Evolutionary conservation across 1,140 invertebrate genomes (phyloP), one percentile per base, ranked within the genome.

Genomic region (Meteorus sp.): DNA sequence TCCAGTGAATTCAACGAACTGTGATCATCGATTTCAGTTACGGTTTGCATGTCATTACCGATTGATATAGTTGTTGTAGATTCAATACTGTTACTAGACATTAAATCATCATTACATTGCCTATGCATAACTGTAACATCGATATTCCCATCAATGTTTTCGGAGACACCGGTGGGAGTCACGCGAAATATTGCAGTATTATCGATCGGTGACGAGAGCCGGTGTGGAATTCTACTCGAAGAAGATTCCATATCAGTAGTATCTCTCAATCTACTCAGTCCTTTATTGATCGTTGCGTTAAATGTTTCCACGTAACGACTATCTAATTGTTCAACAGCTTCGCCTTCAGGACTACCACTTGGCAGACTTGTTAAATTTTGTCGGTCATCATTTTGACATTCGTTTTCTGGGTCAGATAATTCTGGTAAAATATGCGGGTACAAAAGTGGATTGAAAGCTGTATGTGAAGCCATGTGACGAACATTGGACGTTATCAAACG

Each of bases 351-450:
- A 17, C 65, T 69, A 5, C 23, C 11, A n/a, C 37, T 61, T 52
- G n/a, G n/a, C n/a, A n/a, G 56, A 15, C 35, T 64, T 55, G 1
- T 48, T 56, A 57, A 0, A 31, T 29, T 19, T 50, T 13, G 19
- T 45, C 15, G 9, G 13, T 3, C 50, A 3, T 57, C 54, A 29
- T 76, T 71, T 7, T 72, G 67, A 7, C 77, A 35, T 9, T 76
- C 61, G 52, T 73, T 35, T 3, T 20, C 33, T 13, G 48, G 20
- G 7, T 20, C 35, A 1, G 45, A 13, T 13, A 58, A n/a, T 7
- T 76, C 72, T 4, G 74, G 70, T 8, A 79, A 39, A 5, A 78
- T 58, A 58, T 75, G 74, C 2, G 68, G 63, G 57, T 77, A 80
- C 3, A 80, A 60, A 11, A 77, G 60, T 5, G 75, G 76, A 63